A percentile compares a stretch with the other conserved stretches of the same genome.
phyloP scores from a whole-genome alignment of 1,140 invertebrate species.

The Parasteatoda tepidariorum region DNA sequence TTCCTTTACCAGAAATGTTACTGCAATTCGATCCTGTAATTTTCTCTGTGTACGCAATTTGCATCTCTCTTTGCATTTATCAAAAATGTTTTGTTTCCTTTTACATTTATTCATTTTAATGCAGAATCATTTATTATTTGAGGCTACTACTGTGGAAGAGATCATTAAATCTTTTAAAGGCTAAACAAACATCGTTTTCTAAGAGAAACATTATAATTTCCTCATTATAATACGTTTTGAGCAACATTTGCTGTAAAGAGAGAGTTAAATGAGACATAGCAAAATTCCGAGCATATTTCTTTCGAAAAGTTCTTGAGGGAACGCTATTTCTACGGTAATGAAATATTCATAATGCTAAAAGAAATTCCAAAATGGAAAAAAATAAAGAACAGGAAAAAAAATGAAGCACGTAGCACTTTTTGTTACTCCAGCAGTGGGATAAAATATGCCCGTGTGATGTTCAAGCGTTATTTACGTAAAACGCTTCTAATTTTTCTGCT shows the following conservation, averaged over 20 bases:
- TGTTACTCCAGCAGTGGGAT: not conserved
- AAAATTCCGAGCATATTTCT: slow-evolving; percentile 11
- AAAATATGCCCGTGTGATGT: not conserved
- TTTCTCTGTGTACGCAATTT: too few species aligned
- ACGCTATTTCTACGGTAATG: not conserved
- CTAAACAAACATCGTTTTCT: too few species aligned
- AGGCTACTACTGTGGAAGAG: too few species aligned
- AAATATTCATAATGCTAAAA: slow-evolving; percentile 25
- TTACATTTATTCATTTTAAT: too few species aligned
- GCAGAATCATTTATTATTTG: too few species aligned
- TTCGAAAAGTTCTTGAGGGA: not conserved
- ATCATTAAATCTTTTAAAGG: too few species aligned
- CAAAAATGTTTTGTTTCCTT: too few species aligned
- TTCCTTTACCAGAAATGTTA: too few species aligned
- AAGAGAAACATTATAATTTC: not conserved
- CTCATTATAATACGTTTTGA: not conserved
- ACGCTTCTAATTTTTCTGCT: slow-evolving; percentile 13
- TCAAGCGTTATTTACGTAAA: slow-evolving; percentile 5
- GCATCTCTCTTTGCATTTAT: too few species aligned
- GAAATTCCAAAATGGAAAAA: not conserved
- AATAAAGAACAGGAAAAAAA: not conserved
- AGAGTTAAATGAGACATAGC: slow-evolving; percentile 16
- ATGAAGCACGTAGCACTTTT: not conserved
- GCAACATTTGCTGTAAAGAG: not conserved
- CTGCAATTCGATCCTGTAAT: too few species aligned